These are phyloP conservation scores for Nannospalax galili DNA, from an alignment of 2,113 vertebrate species.

Conservation along the genomic window DNA sequence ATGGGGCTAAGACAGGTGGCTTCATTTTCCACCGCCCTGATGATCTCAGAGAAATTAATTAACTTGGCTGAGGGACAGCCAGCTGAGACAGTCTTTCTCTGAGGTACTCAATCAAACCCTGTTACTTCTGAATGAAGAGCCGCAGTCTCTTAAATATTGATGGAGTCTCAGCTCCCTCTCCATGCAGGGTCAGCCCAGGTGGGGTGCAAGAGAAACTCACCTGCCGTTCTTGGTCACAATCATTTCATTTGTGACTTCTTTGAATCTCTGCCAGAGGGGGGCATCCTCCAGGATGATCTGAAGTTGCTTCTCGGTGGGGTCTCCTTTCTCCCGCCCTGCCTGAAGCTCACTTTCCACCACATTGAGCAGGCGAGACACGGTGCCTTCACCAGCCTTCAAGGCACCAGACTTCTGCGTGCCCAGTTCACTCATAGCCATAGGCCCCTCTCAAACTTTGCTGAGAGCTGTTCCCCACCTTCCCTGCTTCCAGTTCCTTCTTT, in stretches of 20 bases:
- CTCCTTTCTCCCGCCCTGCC: constrained; percentile 95
- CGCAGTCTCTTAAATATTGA: neutral
- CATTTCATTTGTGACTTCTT: constrained; percentile 98
- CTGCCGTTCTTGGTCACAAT: constrained; percentile 99
- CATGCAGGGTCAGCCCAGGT: neutral
- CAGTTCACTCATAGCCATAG: constrained; percentile 80
- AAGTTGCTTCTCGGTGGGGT: constrained; percentile 95
- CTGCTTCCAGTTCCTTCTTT: neutral
- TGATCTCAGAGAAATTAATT: constrained; percentile 30
- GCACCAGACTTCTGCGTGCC: constrained; percentile 77
- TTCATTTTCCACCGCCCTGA: neutral
- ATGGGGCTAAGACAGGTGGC: neutral
- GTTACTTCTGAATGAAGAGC: neutral
- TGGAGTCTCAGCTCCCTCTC: neutral
- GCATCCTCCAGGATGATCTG: constrained; percentile 94
- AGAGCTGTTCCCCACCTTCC: neutral
- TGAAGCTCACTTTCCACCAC: constrained; percentile 94
- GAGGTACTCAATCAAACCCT: neutral
- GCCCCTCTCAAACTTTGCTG: constrained; percentile 76
- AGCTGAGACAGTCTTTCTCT: fast-evolving
- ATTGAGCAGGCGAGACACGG: constrained; percentile 92
- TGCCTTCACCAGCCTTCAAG: constrained; percentile 81
- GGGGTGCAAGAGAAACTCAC: constrained; percentile 83
- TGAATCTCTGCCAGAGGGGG: constrained; percentile 95
- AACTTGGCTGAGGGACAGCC: neutral